Conservation (phyloP, 2,888 invertebrate genomes). For the Drosophila mettleri region DNA sequence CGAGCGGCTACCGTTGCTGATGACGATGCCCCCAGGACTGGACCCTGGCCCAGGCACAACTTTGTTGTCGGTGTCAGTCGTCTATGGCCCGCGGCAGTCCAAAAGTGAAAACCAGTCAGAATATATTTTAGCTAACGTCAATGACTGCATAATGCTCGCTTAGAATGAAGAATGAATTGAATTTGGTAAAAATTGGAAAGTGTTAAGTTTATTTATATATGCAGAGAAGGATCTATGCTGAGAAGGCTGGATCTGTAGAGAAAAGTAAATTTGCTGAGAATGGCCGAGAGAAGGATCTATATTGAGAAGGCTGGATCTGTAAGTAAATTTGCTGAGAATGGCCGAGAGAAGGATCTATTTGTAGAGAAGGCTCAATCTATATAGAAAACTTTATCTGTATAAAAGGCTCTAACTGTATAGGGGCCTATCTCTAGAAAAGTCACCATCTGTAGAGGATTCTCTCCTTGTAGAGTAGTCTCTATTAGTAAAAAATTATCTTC, state of each 20-base stretch:
- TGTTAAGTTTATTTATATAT: no score
- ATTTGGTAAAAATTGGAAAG: no score
- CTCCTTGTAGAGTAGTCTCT: no score
- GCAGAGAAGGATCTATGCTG: neutral
- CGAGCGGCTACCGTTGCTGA: slow-evolving; percentile 71
- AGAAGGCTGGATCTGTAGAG: no score
- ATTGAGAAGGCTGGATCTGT: neutral
- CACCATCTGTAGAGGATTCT: no score
- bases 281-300: neutral
- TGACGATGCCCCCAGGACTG: slow-evolving; percentile 37
- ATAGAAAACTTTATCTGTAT: no score
- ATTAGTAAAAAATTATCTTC: no score
- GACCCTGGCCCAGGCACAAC: slow-evolving; percentile 16
- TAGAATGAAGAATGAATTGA: no score
- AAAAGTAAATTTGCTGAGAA: neutral
- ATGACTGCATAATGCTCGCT: neutral
- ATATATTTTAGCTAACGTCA: neutral
- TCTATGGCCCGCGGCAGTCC: slow-evolving; percentile 54
- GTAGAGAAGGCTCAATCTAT: neutral
- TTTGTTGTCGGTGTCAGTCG: slow-evolving; percentile 27
- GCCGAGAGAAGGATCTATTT: neutral
- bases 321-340: no score
- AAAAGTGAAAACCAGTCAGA: slow-evolving; percentile 27
- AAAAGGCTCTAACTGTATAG: no score
- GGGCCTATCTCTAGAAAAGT: no score